phyloP scores from a whole-genome alignment of 2,797 vertebrate species.

The Streptopelia turtur region DNA sequence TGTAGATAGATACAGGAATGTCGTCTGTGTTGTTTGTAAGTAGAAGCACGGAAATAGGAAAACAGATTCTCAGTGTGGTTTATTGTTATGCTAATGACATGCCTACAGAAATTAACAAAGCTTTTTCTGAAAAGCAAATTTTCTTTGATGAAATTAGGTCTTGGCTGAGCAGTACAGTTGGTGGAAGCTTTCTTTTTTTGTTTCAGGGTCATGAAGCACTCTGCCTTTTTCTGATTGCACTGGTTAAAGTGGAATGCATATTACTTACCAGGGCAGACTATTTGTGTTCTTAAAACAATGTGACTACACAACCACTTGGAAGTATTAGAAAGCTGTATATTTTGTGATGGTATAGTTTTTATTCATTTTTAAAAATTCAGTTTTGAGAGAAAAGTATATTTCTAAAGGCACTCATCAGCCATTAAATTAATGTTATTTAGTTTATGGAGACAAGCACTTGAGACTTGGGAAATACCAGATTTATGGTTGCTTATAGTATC shows the following conservation, averaged over 20 bases:
- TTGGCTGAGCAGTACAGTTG: slow-evolving; percentile 5
- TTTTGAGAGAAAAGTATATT: background rate
- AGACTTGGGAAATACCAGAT: background rate
- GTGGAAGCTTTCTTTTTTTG: background rate
- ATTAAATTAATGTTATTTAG: background rate
- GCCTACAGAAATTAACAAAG: slow-evolving; percentile 22
- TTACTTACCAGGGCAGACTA: background rate
- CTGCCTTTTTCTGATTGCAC: background rate
- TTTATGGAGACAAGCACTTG: background rate
- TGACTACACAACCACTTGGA: background rate
- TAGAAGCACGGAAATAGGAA: background rate
- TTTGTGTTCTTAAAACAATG: background rate
- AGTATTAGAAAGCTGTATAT: background rate
- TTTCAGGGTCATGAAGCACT: background rate
- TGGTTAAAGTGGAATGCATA: slow-evolving; percentile 21
- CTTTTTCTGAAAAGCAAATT: slow-evolving; percentile 33
- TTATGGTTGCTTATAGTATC: background rate
- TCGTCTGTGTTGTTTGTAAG: background rate
- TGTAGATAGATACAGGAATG: background rate
- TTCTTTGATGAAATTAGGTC: slow-evolving; percentile 43
- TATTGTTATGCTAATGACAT: slow-evolving; percentile 58
- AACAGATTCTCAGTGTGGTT: background rate
- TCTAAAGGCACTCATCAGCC: background rate
- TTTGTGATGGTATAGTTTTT: background rate
- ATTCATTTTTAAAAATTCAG: background rate